phyloP scores from a whole-genome alignment of 2,888 invertebrate genomes.

The Diachrysia chrysitis region DNA sequence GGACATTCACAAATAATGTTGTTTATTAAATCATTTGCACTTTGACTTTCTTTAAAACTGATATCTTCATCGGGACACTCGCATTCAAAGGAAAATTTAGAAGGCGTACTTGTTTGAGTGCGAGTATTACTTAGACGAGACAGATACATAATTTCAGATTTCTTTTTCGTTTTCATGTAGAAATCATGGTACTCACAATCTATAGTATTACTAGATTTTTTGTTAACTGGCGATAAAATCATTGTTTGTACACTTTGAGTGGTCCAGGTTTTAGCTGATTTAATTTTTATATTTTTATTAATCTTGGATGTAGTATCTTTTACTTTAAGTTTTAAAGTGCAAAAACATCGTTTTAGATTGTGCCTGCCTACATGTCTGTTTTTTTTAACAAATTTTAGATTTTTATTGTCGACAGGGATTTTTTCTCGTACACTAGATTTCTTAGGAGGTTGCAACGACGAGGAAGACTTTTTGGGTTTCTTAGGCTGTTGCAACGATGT shows the following conservation, averaged over 20 bases:
- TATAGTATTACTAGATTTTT: not conserved
- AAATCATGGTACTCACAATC: conserved; percentile 9
- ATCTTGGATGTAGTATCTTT: conserved; percentile 36
- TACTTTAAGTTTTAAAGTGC: conserved; percentile 59
- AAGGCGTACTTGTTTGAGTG: not conserved
- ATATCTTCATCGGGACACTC: conserved; percentile 8
- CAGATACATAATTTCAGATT: conserved; percentile 2
- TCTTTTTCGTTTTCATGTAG: not conserved
- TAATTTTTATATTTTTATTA: conserved; percentile 12
- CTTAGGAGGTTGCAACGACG: not conserved
- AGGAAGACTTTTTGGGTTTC: not conserved
- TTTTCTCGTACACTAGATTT: not conserved
- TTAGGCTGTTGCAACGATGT: not conserved
- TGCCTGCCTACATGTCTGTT: conserved; percentile 17
- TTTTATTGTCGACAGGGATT: not conserved
- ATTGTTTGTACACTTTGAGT: conserved; percentile 5
- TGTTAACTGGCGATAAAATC: not conserved
- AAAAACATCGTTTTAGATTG: conserved; percentile 60
- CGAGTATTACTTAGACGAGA: not conserved
- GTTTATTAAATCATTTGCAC: not conserved
- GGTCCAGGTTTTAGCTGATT: not conserved
- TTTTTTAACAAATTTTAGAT: conserved; percentile 6
- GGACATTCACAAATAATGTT: not conserved
- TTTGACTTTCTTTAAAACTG: not conserved
- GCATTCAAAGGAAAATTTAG: not conserved